A percentile compares a stretch with the other conserved stretches of the same genome.
Conservation (phyloP, 30 jellyfish, hydroid and myxozoan species). For the Pelagia noctiluca region DNA sequence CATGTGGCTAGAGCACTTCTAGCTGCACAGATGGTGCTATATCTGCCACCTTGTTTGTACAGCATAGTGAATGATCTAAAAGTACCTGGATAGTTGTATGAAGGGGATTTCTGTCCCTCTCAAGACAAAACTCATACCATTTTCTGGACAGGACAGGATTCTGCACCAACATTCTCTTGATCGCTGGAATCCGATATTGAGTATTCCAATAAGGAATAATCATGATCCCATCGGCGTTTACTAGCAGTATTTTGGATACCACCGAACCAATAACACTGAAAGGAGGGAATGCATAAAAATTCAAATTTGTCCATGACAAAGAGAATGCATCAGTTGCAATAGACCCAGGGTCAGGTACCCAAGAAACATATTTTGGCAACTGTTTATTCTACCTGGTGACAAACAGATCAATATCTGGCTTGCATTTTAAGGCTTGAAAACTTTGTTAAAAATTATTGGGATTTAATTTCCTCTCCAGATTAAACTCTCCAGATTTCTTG, state of each 20-base stretch:
- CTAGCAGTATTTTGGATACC: constrained; percentile 1
- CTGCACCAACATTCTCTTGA: constrained; percentile 3
- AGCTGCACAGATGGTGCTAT: constrained; percentile 44
- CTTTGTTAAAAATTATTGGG: neutral
- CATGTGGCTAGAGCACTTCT: constrained; percentile 36
- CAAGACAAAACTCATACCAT: neutral
- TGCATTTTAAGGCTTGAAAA: neutral
- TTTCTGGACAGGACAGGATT: constrained; percentile 8
- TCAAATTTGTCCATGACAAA: constrained; percentile 21
- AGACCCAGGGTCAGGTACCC: constrained; percentile 28
- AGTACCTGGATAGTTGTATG: constrained; percentile 2
- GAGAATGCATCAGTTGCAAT: constrained; percentile 37
- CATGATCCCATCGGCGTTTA: neutral
- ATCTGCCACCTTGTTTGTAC: constrained; percentile 17
- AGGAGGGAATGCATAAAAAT: constrained; percentile 26
- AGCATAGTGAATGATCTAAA: constrained; percentile 22
- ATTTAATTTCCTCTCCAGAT: constrained; percentile 14
- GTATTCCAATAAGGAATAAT: neutral
- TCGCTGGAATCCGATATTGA: neutral
- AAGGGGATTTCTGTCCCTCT: constrained; percentile 8
- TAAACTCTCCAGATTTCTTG: constrained; percentile 23
- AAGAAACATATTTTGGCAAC: constrained; percentile 15
- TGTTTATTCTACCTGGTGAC: neutral
- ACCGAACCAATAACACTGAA: constrained; percentile 14
- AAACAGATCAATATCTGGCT: constrained; percentile 5